Percentiles rank a stretch among this genome's conserved stretches.
Evolutionary conservation across 2,888 invertebrate species (phyloP).

Genomic region (Melanargia galathea): DNA sequence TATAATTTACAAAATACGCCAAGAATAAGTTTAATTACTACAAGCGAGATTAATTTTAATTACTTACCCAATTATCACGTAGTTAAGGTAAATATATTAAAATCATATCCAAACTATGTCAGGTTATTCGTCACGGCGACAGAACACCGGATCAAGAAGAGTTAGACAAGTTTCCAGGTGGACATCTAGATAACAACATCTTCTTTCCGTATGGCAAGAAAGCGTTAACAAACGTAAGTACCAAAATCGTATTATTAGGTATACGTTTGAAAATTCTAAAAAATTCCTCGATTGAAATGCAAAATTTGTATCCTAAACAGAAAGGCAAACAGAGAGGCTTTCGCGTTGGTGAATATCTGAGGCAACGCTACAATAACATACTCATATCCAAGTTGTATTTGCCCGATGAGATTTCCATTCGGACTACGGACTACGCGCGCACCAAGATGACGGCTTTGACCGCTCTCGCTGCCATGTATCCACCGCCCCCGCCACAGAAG

Average conservation of each 20-base stretch:
- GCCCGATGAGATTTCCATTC: constrained; percentile 72
- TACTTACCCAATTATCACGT: neutral
- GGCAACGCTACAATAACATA: constrained; percentile 63
- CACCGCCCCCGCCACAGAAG: constrained; percentile 78
- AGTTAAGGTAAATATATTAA: neutral
- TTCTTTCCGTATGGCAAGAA: constrained; percentile 85
- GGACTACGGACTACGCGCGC: constrained; percentile 86
- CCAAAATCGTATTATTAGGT: no score
- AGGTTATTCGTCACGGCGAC: constrained; percentile 88
- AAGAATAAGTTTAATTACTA: no score
- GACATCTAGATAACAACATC: constrained; percentile 57
- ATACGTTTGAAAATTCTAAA: neutral
- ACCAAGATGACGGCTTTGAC: constrained; percentile 88
- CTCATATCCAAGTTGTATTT: constrained; percentile 73
- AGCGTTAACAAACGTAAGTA: constrained; percentile 84
- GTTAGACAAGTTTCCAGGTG: constrained; percentile 77
- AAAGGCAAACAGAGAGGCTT: constrained; percentile 78
- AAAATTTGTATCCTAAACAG: constrained; percentile 51
- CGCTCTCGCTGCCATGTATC: constrained; percentile 86
- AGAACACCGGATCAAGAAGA: constrained; percentile 84
- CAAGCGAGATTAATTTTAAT: neutral
- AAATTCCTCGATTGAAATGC: neutral
- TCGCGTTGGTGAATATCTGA: constrained; percentile 73
- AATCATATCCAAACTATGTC: constrained; percentile 29
- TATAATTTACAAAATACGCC: neutral